Conservation (phyloP, 1,140 invertebrate species). For the Atta colombica region DNA sequence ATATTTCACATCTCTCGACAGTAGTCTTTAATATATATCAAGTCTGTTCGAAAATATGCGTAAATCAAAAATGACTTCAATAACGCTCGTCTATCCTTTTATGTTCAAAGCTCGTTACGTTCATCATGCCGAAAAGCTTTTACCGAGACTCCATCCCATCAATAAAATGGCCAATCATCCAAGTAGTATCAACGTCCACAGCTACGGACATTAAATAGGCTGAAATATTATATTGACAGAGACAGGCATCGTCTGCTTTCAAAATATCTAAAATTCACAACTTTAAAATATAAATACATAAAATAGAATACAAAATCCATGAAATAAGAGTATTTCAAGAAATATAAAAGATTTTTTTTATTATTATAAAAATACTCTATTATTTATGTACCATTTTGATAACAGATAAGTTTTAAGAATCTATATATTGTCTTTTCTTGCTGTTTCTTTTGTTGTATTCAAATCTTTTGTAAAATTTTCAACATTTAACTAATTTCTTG, state of each 20-base stretch:
- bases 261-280: not conserved
- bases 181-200: conserved; percentile 35
- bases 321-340: not conserved
- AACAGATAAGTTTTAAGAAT: not conserved
- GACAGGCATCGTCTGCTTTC: too few relatives aligned
- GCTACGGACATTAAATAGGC: not conserved
- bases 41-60: conserved; percentile 25
- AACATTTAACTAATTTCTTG: not conserved
- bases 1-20: conserved; percentile 15
- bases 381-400: not conserved
- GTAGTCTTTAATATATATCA: not conserved
- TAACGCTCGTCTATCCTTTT: conserved; percentile 33
- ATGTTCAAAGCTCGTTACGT: conserved; percentile 43
- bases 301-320: not conserved
- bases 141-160: conserved; percentile 44
- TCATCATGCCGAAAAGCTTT: conserved; percentile 52
- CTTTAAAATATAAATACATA: not conserved
- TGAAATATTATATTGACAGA: conserved; percentile 19
- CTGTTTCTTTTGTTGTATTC: not conserved
- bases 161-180: conserved; percentile 53
- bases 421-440: not conserved
- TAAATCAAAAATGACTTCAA: conserved; percentile 35
- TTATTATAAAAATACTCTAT: not conserved
- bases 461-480: not conserved
- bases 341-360: not conserved